Percentiles rank a stretch among this genome's conserved stretches.
Conservation (phyloP, 2,888 invertebrate genomes). For the Platerodrilus igneus region DNA sequence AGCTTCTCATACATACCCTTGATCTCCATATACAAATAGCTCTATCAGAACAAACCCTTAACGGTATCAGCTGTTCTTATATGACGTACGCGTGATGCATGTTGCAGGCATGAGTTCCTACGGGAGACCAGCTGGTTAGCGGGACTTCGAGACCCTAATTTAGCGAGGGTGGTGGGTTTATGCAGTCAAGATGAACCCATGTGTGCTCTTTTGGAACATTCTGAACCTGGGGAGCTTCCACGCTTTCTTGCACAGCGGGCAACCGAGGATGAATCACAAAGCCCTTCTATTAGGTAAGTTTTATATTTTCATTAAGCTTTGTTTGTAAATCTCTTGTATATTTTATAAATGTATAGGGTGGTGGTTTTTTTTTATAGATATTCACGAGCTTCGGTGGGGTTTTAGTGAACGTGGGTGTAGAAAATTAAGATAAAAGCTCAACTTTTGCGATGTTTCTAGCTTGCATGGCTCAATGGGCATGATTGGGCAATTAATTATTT, state of each 20-base stretch:
- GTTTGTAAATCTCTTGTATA: too few species aligned
- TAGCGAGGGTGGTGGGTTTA: constrained; percentile 76
- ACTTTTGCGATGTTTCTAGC: too few species aligned
- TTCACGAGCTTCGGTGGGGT: too few species aligned
- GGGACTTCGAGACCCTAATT: constrained; percentile 75
- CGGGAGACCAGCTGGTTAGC: constrained; percentile 83
- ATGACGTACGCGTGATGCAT: too few species aligned
- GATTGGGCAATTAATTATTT: too few species aligned
- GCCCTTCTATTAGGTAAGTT: constrained; percentile 47
- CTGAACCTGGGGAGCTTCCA: constrained; percentile 80
- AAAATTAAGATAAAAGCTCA: too few species aligned
- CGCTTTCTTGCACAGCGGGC: constrained; percentile 53
- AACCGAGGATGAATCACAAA: constrained; percentile 49
- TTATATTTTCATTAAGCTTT: constrained; percentile 5
- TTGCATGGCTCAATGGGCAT: too few species aligned
- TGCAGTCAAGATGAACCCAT: constrained; percentile 78
- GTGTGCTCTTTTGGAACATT: constrained; percentile 85
- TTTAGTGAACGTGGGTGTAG: too few species aligned
- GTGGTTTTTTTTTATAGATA: too few species aligned
- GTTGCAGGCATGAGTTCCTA: constrained; percentile 75
- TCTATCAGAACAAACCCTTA: constrained; percentile 18
- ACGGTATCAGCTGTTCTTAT: constrained; percentile 23
- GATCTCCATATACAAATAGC: constrained; percentile 25
- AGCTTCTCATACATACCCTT: constrained; percentile 18
- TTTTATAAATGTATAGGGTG: too few species aligned